Evolutionary conservation across 2,797 vertebrate genomes (phyloP).

Genomic region (Malacoctenus gilli): DNA sequence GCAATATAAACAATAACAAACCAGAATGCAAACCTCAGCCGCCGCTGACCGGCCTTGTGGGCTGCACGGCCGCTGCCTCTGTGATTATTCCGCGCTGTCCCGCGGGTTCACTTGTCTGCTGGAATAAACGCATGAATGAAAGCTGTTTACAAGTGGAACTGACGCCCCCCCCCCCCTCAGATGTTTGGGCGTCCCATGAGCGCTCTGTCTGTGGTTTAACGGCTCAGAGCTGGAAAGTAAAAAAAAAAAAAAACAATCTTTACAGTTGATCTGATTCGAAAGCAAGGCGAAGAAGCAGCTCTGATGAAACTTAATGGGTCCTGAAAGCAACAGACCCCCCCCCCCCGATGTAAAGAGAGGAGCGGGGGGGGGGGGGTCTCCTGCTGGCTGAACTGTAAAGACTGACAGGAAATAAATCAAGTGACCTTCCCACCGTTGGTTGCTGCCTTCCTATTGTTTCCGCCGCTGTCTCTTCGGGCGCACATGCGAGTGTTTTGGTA

Average conservation of each 20-base stretch:
- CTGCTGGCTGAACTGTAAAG: too few species aligned
- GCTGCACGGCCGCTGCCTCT: background rate
- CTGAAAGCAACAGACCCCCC: conserved; percentile 16
- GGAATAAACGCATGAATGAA: conserved; percentile 32
- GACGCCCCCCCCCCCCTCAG: too few species aligned
- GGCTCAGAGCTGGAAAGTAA: background rate
- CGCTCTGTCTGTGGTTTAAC: conserved; percentile 5
- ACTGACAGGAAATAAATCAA: too few species aligned
- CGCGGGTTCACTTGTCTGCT: conserved; percentile 12
- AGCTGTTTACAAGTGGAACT: too few species aligned
- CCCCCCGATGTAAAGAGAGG: too few species aligned
- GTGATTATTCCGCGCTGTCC: conserved; percentile 16
- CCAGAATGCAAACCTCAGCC: conserved; percentile 3
- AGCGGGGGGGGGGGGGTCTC: too few species aligned
- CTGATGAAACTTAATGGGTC: conserved; percentile 32
- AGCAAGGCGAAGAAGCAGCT: conserved; percentile 15
- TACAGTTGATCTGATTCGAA: conserved; percentile 7
- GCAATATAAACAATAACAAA: background rate
- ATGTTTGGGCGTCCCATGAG: conserved; percentile 31
- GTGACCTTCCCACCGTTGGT: too few species aligned
- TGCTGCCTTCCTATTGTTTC: conserved; percentile 65
- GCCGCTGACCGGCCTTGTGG: conserved; percentile 4
- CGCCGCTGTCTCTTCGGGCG: conserved; percentile 31
- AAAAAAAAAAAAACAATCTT: conserved; percentile 2
- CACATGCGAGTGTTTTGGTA: conserved; percentile 48